phyloP scores from a whole-genome alignment of 1,140 invertebrate species.

The Drosophila dunni region DNA sequence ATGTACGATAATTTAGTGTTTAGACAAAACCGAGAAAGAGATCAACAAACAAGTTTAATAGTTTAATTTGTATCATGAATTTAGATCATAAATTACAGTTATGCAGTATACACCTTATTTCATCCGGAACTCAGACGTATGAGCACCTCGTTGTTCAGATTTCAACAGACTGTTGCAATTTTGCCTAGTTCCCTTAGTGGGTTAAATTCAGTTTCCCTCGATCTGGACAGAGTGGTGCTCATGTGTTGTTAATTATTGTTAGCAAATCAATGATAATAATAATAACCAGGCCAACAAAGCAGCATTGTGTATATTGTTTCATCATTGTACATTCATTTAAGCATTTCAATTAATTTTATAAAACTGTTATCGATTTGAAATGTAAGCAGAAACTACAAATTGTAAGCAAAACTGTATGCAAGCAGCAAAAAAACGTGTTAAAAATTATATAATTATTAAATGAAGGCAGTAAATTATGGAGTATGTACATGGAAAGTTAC shows the following conservation, averaged over 20 bases:
- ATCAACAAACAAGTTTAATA: slow-evolving; percentile 27
- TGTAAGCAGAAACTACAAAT: slow-evolving; percentile 45
- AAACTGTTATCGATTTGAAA: slow-evolving; percentile 64
- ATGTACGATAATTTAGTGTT: slow-evolving; percentile 53
- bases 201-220: slow-evolving; percentile 73
- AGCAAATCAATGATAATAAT: slow-evolving; percentile 17
- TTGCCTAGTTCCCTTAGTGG: slow-evolving; percentile 80
- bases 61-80: slow-evolving; percentile 38
- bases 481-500: slow-evolving; percentile 46
- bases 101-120: neutral
- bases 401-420: slow-evolving; percentile 57
- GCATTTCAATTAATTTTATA: slow-evolving; percentile 55
- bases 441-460: slow-evolving; percentile 41
- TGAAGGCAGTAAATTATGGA: slow-evolving; percentile 41
- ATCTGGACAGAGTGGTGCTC: slow-evolving; percentile 49
- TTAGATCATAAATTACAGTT: slow-evolving; percentile 18
- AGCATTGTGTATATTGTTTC: slow-evolving; percentile 59
- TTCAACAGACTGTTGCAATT: slow-evolving; percentile 70
- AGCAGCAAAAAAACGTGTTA: slow-evolving; percentile 48
- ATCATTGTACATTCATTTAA: slow-evolving; percentile 61
- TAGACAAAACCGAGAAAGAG: slow-evolving; percentile 22
- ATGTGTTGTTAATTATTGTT: slow-evolving; percentile 34
- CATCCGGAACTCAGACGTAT: slow-evolving; percentile 1
- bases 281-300: slow-evolving; percentile 39
- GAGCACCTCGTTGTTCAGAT: slow-evolving; percentile 49